Evolutionary conservation across 2,113 vertebrate species (phyloP).

Genomic region (Eulacestoma nigropectus): DNA sequence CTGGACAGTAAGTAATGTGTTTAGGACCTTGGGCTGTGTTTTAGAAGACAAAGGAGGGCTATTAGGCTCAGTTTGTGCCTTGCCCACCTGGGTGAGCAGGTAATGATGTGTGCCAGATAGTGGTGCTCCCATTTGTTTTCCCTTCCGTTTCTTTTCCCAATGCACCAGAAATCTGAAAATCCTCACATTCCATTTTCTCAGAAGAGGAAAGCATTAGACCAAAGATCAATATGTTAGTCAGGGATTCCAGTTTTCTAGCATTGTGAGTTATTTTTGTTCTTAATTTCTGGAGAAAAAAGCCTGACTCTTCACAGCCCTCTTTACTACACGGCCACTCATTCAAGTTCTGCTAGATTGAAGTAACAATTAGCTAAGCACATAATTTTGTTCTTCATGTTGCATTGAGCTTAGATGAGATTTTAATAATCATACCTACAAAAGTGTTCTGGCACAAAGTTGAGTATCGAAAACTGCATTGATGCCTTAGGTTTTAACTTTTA

Average conservation of each 20-base stretch:
- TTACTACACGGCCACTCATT: neutral
- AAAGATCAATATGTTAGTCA: neutral
- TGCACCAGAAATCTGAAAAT: neutral
- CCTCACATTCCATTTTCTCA: neutral
- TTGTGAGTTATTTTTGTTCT: neutral
- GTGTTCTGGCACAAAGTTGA: neutral
- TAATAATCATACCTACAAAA: neutral
- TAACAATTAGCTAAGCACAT: neutral
- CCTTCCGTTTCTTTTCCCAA: slow-evolving; percentile 38
- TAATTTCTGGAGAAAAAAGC: neutral
- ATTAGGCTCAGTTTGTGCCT: neutral
- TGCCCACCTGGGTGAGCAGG: neutral
- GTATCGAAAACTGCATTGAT: neutral
- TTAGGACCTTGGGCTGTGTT: neutral
- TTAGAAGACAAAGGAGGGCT: slow-evolving; percentile 31
- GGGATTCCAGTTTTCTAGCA: neutral
- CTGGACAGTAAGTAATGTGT: neutral
- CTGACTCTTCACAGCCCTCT: neutral
- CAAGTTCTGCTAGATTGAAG: neutral
- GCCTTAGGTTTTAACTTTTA: too few species aligned
- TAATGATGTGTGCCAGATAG: neutral
- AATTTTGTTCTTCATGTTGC: neutral
- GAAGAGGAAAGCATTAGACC: neutral
- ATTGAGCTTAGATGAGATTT: neutral
- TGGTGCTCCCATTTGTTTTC: slow-evolving; percentile 39